Evolutionary conservation across 1,140 invertebrate species (phyloP).

Genomic region (Scaptomyza pallida): DNA sequence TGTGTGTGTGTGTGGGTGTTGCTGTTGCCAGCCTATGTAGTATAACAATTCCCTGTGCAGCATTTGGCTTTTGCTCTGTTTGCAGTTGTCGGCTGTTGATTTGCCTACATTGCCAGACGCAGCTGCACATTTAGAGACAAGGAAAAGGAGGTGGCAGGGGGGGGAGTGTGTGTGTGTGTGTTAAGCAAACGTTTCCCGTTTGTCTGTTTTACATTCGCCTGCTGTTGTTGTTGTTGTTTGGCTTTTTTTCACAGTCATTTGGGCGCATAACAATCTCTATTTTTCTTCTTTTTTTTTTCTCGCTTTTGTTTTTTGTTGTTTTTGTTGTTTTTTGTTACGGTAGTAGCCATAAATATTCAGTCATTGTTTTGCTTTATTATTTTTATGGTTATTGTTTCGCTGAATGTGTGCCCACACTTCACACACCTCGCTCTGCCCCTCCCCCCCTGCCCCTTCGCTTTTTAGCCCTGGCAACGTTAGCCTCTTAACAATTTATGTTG

Average conservation of each 20-base stretch:
- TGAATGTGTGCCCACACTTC: too few species aligned
- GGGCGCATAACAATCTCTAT: conserved; percentile 59
- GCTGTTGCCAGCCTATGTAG: conserved; percentile 25
- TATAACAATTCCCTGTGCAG: conserved; percentile 61
- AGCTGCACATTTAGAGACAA: conserved; percentile 61
- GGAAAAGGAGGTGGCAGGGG: neutral
- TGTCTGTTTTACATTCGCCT: conserved; percentile 8
- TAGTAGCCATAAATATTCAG: conserved; percentile 75
- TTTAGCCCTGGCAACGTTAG: neutral
- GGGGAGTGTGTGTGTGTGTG: conserved; percentile 5
- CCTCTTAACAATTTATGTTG: conserved; percentile 75
- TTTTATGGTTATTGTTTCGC: conserved; percentile 80
- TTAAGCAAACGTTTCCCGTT: conserved; percentile 30
- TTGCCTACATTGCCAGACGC: conserved; percentile 71
- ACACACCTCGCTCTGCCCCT: too few species aligned
- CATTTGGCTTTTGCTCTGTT: conserved; percentile 65
- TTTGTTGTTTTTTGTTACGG: conserved; percentile 7
- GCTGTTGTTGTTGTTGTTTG: conserved; percentile 18
- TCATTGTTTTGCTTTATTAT: conserved; percentile 82
- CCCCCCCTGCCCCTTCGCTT: neutral
- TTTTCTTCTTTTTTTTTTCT: conserved; percentile 27
- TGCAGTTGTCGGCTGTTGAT: conserved; percentile 65
- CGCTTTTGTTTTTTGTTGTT: neutral
- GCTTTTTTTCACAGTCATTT: conserved; percentile 74
- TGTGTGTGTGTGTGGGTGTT: conserved; percentile 26